Evolutionary conservation across 2,113 vertebrate genomes (phyloP).

Genomic region (Cavia aperea): DNA sequence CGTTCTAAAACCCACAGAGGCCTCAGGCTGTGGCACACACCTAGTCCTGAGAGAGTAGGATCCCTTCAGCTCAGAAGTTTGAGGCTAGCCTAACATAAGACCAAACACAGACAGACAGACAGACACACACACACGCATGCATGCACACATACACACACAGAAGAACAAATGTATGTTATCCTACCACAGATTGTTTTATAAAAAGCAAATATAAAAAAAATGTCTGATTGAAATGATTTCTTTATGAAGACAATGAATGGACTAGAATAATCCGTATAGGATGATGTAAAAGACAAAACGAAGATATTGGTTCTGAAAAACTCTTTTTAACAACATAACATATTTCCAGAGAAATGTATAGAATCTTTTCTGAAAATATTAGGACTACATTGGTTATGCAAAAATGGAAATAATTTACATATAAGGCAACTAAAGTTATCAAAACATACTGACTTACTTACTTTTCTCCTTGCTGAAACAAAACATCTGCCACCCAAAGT

Average conservation of each 20-base stretch:
- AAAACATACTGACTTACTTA: neutral
- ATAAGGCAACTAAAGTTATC: neutral
- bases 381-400: neutral
- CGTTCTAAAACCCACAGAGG: neutral
- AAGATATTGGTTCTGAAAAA: neutral
- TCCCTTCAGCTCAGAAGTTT: neutral
- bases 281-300: neutral
- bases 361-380: neutral
- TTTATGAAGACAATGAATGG: neutral
- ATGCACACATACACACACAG: neutral
- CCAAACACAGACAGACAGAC: neutral
- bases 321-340: neutral
- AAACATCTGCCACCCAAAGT: neutral
- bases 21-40: no score
- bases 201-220: neutral
- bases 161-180: neutral
- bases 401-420: neutral
- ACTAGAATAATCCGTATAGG: neutral
- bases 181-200: neutral
- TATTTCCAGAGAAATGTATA: neutral
- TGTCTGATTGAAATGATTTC: neutral
- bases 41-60: neutral
- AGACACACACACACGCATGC: neutral
- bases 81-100: neutral
- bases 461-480: neutral